Percentiles rank a stretch among this genome's conserved stretches.
Conservation (phyloP, 2,797 vertebrate genomes). For the Sebastes cheni region DNA sequence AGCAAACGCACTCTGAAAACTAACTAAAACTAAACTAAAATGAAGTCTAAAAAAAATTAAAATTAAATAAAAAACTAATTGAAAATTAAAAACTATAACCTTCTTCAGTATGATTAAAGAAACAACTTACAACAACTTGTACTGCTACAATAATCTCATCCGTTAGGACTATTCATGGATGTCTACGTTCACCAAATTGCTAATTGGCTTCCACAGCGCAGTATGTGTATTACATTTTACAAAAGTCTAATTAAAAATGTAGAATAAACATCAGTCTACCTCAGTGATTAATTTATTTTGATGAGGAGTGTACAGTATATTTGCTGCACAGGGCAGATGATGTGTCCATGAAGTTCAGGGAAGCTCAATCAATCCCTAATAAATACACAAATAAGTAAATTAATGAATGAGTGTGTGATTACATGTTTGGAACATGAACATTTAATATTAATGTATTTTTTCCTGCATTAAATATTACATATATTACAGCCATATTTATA, state of each 20-base stretch:
- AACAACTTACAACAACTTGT: background rate
- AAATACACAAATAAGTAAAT: background rate
- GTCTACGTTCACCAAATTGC: background rate
- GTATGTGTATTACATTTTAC: background rate
- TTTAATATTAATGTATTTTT: background rate
- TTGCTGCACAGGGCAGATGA: background rate
- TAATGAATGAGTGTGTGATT: background rate
- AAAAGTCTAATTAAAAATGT: background rate
- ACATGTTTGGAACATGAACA: background rate
- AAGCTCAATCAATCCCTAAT: background rate
- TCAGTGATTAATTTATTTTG: background rate
- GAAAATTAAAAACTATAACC: background rate
- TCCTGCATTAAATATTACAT: too few species aligned
- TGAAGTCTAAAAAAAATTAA: background rate
- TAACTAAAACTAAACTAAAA: background rate
- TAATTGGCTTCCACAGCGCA: background rate
- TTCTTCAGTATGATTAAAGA: background rate
- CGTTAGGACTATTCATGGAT: background rate
- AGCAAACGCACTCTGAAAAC: background rate
- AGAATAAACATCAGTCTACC: background rate
- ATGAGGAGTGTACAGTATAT: background rate
- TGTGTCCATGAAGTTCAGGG: background rate
- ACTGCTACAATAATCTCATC: background rate
- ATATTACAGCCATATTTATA: background rate
- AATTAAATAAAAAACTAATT: background rate